phyloP scores from a whole-genome alignment of 2,113 vertebrate genomes.

The Anhinga anhinga region DNA sequence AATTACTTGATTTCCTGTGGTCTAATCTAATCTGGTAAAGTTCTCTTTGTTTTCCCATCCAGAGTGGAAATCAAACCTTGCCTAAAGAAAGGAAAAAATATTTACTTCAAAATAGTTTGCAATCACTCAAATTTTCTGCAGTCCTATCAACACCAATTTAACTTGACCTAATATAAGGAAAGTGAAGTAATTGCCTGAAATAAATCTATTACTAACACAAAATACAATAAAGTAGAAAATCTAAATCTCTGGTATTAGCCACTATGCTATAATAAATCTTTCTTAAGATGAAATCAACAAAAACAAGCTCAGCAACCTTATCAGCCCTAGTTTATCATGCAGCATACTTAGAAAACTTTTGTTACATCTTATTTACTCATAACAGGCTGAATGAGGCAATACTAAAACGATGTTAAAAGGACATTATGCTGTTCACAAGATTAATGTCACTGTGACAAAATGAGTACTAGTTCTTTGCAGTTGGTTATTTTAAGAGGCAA shows the following conservation, averaged over 20 bases:
- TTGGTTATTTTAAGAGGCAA: neutral
- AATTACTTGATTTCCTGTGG: neutral
- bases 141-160: neutral
- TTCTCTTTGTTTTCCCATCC: neutral
- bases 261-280: slow-evolving; percentile 55
- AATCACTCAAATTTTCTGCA: neutral
- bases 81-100: neutral
- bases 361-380: slow-evolving; percentile 10
- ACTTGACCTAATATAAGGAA: slow-evolving; percentile 16
- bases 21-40: neutral
- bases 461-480: neutral
- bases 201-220: slow-evolving; percentile 25
- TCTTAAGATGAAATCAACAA: slow-evolving; percentile 43
- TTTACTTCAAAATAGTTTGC: neutral
- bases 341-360: neutral
- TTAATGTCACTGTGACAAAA: neutral
- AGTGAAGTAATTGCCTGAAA: slow-evolving; percentile 14
- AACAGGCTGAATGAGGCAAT: neutral
- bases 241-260: slow-evolving; percentile 11
- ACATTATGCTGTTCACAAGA: neutral
- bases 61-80: neutral
- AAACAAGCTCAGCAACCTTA: slow-evolving; percentile 50
- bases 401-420: neutral
- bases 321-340: neutral
- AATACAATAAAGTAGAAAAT: neutral